Evolutionary conservation across 1,140 invertebrate genomes (phyloP), one percentile per base, ranked within the genome.

Genomic region (Tribolium madens): DNA sequence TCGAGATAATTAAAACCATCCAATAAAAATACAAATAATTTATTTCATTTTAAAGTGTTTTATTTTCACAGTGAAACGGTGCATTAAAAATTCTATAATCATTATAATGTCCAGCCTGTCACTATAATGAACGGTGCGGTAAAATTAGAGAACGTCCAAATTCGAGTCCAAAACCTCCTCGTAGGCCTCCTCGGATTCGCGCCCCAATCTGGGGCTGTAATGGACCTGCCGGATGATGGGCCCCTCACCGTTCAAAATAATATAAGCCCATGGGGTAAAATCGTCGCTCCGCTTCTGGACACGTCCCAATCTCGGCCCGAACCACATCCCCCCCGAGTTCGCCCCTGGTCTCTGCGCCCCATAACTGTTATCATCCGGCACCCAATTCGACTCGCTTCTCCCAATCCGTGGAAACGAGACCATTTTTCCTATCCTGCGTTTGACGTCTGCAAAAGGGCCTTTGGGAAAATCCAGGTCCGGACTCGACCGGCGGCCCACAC

Each of bases 1-100:
- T 91, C 9, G 87, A 90, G 82, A 84, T 91, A 73, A 79, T 80
- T 14, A 80, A 53, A 68, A 52, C 48, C 18, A 21, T 18, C 48
- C 46, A 50, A 33, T 64, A 76, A 76, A 76, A 47, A 76, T 12
- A 50, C 21, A 60, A 76, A 71, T 21, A 70, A 12, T 42, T 42
- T 70, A 33, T 15, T 71, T 52, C 17, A 71, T 10, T 26, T 21
- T 47, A 47, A 18, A 18, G 50, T 53, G 15, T 71, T 71, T 64
- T 64, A 64, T 64, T 64, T 57, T 64, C 57, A 64, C 64, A 69
- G 31, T 75, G 53, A 75, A 26, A 75, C 14, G 26, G 57, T 64
- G 57, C 57, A 64, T 12, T 33, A 64, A 33, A 64, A 64, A 33
- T 64, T 42, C n/a, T 9, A 9, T 42, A 42, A 42, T 47, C 68